Evolutionary conservation across 2,888 invertebrate species (phyloP).

Genomic region (Zygothrica quintamaculata): DNA sequence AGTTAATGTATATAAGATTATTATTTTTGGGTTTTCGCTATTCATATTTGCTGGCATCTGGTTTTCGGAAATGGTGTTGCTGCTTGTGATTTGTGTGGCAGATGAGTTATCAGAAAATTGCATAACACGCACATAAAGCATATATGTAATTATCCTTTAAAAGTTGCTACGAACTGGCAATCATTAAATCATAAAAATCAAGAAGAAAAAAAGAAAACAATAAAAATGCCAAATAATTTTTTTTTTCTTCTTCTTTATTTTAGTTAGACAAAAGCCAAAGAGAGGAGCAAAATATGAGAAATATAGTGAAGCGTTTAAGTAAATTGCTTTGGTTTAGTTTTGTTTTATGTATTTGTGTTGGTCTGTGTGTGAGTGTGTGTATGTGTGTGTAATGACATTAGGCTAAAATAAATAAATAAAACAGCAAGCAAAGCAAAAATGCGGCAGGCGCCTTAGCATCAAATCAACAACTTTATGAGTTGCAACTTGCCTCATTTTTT

Average conservation of each 20-base stretch:
- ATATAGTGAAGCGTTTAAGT: conserved; percentile 31
- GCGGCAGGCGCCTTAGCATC: conserved; percentile 34
- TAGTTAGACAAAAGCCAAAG: conserved; percentile 34
- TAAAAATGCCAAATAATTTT: conserved; percentile 66
- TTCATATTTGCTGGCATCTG: not conserved
- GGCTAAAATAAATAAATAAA: conserved; percentile 65
- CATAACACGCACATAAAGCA: conserved; percentile 61
- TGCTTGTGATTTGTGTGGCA: too few relatives aligned
- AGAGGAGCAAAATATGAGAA: conserved; percentile 2
- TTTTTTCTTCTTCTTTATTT: too few relatives aligned
- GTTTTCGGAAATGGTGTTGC: not conserved
- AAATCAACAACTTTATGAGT: conserved; percentile 64
- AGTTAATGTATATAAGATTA: not conserved
- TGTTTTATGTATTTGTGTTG: conserved; percentile 2
- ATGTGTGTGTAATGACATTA: conserved; percentile 61
- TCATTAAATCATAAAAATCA: conserved; percentile 58
- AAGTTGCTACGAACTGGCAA: conserved; percentile 27
- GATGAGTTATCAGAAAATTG: conserved; percentile 44
- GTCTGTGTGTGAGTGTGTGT: conserved; percentile 12
- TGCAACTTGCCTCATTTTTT: conserved; percentile 60
- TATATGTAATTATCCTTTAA: conserved; percentile 54
- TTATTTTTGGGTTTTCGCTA: not conserved
- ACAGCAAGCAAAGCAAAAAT: conserved; percentile 21
- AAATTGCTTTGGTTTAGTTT: conserved; percentile 58
- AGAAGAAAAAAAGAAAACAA: conserved; percentile 29